phyloP scores from a whole-genome alignment of 2,797 vertebrate genomes.

The Borostomias antarcticus region DNA sequence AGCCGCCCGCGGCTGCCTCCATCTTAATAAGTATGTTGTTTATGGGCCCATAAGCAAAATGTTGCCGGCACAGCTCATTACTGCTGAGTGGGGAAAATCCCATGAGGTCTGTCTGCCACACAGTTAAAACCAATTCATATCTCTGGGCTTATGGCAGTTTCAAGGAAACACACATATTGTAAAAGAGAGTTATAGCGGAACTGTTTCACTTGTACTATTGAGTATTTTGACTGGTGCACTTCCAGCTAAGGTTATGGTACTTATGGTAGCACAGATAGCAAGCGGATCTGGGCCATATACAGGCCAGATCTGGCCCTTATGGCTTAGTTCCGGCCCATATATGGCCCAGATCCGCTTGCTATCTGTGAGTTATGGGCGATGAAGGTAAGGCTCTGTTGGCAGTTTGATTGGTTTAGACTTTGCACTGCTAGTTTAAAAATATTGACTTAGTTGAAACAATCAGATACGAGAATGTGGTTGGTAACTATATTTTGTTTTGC shows the following conservation, averaged over 20 bases:
- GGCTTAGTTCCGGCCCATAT: no score
- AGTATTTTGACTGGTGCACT: background rate
- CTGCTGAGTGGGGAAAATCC: constrained; percentile 63
- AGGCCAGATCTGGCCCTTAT: no score
- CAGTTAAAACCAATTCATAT: constrained; percentile 32
- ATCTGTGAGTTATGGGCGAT: no score
- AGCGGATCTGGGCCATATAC: no score
- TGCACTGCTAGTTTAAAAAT: no score
- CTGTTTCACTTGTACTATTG: background rate
- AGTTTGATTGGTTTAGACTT: no score
- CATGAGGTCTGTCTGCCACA: constrained; percentile 17
- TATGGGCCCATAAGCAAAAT: constrained; percentile 74
- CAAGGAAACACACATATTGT: constrained; percentile 15
- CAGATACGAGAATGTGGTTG: no score
- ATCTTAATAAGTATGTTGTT: constrained; percentile 76
- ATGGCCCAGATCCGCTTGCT: no score
- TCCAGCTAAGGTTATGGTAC: background rate
- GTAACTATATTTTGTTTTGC: no score
- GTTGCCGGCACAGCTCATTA: constrained; percentile 72
- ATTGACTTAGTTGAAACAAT: no score
- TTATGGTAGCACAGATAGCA: background rate
- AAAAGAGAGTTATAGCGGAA: constrained; percentile 1
- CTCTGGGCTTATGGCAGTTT: constrained; percentile 21
- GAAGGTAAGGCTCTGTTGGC: no score
- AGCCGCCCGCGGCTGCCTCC: constrained; percentile 59